Evolutionary conservation across 2,888 invertebrate genomes (phyloP).

Genomic region (Melipona bicolor): DNA sequence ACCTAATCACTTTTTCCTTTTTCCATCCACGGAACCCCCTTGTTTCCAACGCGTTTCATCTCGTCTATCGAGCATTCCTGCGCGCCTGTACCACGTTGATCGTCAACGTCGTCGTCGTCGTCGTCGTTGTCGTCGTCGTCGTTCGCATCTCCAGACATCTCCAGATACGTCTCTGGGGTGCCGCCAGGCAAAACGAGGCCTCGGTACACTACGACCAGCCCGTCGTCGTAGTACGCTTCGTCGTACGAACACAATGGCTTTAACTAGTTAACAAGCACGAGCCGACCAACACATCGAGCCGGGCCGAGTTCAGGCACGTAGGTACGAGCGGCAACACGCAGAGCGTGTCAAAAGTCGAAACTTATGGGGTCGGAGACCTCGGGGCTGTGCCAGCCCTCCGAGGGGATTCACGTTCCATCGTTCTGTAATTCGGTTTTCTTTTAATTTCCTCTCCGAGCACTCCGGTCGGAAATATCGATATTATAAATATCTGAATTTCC

Average conservation of each 20-base stretch:
- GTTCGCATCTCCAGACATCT: slow-evolving; percentile 66
- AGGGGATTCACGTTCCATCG: slow-evolving; percentile 18
- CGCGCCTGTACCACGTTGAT: slow-evolving; percentile 26
- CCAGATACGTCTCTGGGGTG: slow-evolving; percentile 63
- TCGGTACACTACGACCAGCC: slow-evolving; percentile 1
- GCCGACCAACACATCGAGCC: slow-evolving; percentile 39
- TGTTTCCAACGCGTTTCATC: slow-evolving; percentile 81
- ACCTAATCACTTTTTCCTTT: slow-evolving; percentile 81
- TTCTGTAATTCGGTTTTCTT: slow-evolving; percentile 56
- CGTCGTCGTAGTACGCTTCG: slow-evolving; percentile 31
- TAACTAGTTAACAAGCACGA: slow-evolving; percentile 69
- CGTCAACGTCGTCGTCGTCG: background rate
- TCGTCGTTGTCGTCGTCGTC: slow-evolving; percentile 19
- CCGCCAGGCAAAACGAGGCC: slow-evolving; percentile 46
- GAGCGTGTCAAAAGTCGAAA: slow-evolving; percentile 68
- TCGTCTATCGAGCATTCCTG: slow-evolving; percentile 56
- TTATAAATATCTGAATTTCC: slow-evolving; percentile 29
- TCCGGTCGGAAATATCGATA: slow-evolving; percentile 23
- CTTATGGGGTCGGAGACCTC: slow-evolving; percentile 53
- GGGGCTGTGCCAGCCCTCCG: slow-evolving; percentile 2
- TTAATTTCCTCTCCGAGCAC: slow-evolving; percentile 9
- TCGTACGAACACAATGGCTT: slow-evolving; percentile 68
- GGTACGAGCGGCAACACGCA: slow-evolving; percentile 14
- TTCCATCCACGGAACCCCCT: slow-evolving; percentile 72
- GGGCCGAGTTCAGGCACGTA: slow-evolving; percentile 53